Evolutionary conservation across 2,888 invertebrate species (phyloP).

Genomic region (Pollenia angustigena): DNA sequence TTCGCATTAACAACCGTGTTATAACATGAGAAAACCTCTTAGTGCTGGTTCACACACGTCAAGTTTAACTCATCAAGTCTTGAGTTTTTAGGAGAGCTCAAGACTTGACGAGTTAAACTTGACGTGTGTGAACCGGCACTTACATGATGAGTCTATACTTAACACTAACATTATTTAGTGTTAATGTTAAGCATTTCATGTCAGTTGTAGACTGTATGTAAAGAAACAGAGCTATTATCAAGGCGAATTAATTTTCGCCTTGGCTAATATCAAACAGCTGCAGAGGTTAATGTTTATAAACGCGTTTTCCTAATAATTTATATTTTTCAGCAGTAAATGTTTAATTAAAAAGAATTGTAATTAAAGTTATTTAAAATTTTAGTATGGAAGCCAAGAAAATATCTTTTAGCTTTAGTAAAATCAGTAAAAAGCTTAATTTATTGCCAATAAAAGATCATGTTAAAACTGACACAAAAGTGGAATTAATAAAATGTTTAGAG

Average conservation of each 20-base stretch:
- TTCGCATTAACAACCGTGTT: too few relatives aligned
- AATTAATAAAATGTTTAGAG: slow-evolving; percentile 91
- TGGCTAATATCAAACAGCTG: slow-evolving; percentile 31
- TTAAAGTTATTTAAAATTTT: not conserved
- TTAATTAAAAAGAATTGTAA: not conserved
- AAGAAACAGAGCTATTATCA: not conserved
- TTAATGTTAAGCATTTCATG: too few relatives aligned
- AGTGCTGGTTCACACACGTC: too few relatives aligned
- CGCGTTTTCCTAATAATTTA: slow-evolving; percentile 68
- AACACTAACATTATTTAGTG: too few relatives aligned
- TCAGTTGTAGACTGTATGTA: too few relatives aligned
- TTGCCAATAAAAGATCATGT: slow-evolving; percentile 78
- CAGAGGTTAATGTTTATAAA: slow-evolving; percentile 75
- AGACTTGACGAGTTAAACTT: too few relatives aligned
- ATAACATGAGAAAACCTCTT: too few relatives aligned
- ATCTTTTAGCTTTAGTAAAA: slow-evolving; percentile 92
- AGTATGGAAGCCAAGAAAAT: slow-evolving; percentile 89
- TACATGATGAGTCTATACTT: too few relatives aligned
- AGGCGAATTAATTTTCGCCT: too few relatives aligned
- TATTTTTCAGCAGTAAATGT: not conserved
- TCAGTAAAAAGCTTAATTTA: slow-evolving; percentile 85
- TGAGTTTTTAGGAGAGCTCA: too few relatives aligned
- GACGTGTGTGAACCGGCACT: too few relatives aligned
- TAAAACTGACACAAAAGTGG: slow-evolving; percentile 86
- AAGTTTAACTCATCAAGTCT: too few relatives aligned